Evolutionary conservation across 2,888 invertebrate genomes (phyloP).

Genomic region (Strigamia maritima): DNA sequence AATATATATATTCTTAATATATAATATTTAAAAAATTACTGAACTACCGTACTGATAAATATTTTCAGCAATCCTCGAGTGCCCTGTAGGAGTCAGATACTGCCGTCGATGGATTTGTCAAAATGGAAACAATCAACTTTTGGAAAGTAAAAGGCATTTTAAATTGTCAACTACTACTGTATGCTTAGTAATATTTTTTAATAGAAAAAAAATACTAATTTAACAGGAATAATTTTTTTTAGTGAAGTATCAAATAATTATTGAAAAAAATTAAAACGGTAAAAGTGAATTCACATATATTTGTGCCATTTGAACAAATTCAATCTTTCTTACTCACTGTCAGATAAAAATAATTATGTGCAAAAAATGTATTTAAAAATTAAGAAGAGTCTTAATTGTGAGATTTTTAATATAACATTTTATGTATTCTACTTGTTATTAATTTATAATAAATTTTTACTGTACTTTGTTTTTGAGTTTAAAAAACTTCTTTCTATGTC

Average conservation of each 20-base stretch:
- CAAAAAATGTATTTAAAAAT: not conserved
- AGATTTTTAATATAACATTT: not conserved
- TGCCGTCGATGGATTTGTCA: conserved; percentile 80
- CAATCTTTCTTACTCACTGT: not conserved
- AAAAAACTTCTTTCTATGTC: not conserved
- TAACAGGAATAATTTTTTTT: too few species aligned
- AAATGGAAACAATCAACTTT: conserved; percentile 74
- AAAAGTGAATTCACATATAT: not conserved
- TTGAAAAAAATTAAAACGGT: not conserved
- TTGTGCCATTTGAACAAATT: conserved; percentile 2
- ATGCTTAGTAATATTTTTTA: too few species aligned
- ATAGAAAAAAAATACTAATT: too few species aligned
- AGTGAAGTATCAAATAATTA: not conserved
- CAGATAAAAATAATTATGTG: not conserved
- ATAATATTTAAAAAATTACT: not conserved
- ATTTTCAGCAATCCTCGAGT: conserved; percentile 80
- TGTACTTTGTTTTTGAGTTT: not conserved
- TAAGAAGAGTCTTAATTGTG: not conserved
- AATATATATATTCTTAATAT: not conserved
- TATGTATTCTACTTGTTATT: not conserved
- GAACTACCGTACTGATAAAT: not conserved
- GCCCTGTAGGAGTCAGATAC: conserved; percentile 81
- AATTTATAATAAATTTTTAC: conserved; percentile 4
- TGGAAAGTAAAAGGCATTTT: conserved; percentile 1
- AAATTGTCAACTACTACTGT: not conserved